These are phyloP conservation scores for Sanderia malayensis DNA, from an alignment of 30 jellyfish, hydroid and myxozoan genomes.

Conservation along the genomic window DNA sequence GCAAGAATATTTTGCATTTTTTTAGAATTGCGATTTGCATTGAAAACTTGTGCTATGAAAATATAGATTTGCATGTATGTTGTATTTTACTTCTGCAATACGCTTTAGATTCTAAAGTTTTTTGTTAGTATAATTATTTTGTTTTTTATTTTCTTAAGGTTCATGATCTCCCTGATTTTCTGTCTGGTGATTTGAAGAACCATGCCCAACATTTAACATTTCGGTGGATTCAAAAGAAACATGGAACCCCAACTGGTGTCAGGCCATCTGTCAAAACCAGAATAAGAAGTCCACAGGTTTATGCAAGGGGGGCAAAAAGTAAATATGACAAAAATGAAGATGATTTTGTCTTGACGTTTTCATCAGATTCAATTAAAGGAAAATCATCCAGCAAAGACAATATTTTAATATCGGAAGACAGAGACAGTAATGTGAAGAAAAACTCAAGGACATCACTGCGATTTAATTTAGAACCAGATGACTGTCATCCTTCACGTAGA, in stretches of 20 bases:
- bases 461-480: not conserved
- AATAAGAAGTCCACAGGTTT: not conserved
- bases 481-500: too few relatives aligned
- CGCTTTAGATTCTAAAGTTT: too few relatives aligned
- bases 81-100: too few relatives aligned
- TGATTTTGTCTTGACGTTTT: too few relatives aligned
- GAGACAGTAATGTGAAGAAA: too few relatives aligned
- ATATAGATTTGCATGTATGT: too few relatives aligned
- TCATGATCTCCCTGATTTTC: conserved; percentile 56
- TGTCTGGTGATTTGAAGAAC: conserved; percentile 57
- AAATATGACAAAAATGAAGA: too few relatives aligned
- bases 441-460: not conserved
- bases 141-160: conserved; percentile 17
- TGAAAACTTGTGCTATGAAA: too few relatives aligned
- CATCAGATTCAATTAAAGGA: too few relatives aligned
- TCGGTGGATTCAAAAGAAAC: not conserved
- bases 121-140: too few relatives aligned
- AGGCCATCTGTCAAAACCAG: not conserved
- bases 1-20: too few relatives aligned
- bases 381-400: not conserved
- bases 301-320: not conserved
- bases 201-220: conserved; percentile 28
- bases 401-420: not conserved
- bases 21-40: too few relatives aligned
- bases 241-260: not conserved